These are phyloP conservation scores for Hybognathus amarus DNA, from an alignment of 2,797 vertebrate genomes.

Conservation along the genomic window DNA sequence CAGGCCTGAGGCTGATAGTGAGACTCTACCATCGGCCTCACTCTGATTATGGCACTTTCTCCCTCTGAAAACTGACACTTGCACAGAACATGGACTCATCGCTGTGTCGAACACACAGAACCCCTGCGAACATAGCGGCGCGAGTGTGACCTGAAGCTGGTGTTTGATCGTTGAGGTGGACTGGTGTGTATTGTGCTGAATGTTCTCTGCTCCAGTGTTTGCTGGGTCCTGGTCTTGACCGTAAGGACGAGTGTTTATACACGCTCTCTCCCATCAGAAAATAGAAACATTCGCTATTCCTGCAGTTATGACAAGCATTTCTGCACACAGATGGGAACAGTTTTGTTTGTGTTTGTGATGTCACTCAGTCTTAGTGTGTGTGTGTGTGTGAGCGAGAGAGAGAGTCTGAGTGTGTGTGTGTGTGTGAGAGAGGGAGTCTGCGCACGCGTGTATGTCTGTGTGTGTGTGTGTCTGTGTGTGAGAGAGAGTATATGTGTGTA, in stretches of 20 bases:
- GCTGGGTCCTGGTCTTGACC: background rate
- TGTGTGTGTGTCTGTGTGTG: background rate
- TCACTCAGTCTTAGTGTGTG: too few species aligned
- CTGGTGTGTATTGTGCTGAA: background rate
- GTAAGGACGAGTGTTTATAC: background rate
- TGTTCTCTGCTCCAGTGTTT: background rate
- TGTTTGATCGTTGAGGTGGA: background rate
- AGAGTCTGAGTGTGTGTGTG: background rate
- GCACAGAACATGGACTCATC: background rate
- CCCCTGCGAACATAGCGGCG: too few species aligned
- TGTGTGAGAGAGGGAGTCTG: too few species aligned
- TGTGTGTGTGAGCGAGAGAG: background rate
- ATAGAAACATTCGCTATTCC: background rate
- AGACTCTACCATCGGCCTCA: constrained; percentile 37
- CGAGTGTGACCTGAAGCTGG: background rate
- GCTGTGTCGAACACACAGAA: background rate
- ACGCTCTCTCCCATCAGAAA: background rate
- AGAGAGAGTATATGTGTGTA: too few species aligned
- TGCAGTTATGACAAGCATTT: constrained; percentile 8
- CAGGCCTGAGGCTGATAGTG: constrained; percentile 30
- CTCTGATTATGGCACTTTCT: constrained; percentile 12
- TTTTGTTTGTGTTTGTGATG: constrained; percentile 13
- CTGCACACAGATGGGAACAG: background rate
- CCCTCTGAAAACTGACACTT: constrained; percentile 23
- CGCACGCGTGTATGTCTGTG: too few species aligned